These are phyloP conservation scores for Paracanthobrama guichenoti DNA, from an alignment of 2,113 vertebrate species.

Conservation along the genomic window DNA sequence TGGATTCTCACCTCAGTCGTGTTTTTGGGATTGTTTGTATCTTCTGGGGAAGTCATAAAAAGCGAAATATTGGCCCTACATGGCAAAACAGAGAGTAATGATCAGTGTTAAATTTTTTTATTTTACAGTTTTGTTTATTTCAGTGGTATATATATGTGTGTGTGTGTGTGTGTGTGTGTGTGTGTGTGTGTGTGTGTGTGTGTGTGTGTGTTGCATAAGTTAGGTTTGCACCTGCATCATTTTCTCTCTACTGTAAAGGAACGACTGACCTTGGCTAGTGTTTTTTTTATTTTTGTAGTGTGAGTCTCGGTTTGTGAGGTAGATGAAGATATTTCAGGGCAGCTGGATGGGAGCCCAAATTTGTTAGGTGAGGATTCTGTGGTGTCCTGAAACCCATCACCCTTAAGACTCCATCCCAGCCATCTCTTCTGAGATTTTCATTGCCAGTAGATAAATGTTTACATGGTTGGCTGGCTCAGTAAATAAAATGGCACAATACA, in stretches of 20 bases:
- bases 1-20: not conserved
- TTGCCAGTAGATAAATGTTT: not conserved
- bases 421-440: not conserved
- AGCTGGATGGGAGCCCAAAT: not conserved
- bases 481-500: slow-evolving; percentile 12
- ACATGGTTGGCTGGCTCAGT: not conserved
- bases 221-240: not conserved
- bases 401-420: slow-evolving; percentile 4
- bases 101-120: not conserved
- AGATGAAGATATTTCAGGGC: not conserved
- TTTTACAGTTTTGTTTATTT: not conserved
- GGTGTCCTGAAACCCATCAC: not conserved
- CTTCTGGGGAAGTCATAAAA: not conserved
- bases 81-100: not conserved
- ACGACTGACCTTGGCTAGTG: not conserved
- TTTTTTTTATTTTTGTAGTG: not conserved
- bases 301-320: not conserved
- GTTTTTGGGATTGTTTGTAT: not conserved
- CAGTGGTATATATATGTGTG: no score
- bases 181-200: no score
- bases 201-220: no score
- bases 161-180: no score
- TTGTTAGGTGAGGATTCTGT: not conserved
- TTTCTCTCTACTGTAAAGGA: not conserved
- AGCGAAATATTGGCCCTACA: no score